phyloP scores from a whole-genome alignment of 2,888 invertebrate genomes.

The Ecdyonurus torrentis region DNA sequence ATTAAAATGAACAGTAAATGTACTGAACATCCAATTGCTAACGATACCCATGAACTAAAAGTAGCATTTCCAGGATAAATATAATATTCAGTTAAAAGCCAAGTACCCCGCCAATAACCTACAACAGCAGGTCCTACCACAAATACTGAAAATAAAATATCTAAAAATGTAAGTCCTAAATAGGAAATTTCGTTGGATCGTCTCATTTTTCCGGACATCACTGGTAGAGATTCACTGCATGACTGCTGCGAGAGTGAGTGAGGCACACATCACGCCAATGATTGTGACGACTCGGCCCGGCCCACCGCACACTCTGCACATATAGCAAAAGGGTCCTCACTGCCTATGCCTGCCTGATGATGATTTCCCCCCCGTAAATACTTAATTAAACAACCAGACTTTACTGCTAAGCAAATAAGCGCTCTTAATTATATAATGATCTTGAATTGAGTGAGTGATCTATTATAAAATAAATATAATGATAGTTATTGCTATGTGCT shows the following conservation, averaged over 20 bases:
- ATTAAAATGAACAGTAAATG: not conserved
- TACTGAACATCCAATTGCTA: not conserved
- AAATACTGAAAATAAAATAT: slow-evolving; percentile 49
- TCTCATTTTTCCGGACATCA: not conserved
- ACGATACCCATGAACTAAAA: not conserved
- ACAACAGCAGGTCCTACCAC: slow-evolving; percentile 49
- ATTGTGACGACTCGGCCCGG: not conserved
- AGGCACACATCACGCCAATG: not conserved
- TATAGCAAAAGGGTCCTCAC: too few relatives aligned
- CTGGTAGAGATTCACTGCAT: not conserved
- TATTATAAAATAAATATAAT: too few relatives aligned
- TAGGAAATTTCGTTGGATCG: slow-evolving; percentile 29
- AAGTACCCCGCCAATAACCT: slow-evolving; percentile 54
- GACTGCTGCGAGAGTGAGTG: not conserved
- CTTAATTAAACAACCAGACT: not conserved
- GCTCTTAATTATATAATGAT: not conserved
- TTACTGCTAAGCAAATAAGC: not conserved
- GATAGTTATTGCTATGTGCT: too few relatives aligned
- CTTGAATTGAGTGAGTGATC: not conserved
- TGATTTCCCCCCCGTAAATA: not conserved
- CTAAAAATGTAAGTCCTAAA: slow-evolving; percentile 46
- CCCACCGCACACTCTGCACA: too few relatives aligned
- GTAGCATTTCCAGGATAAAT: slow-evolving; percentile 35
- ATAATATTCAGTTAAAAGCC: slow-evolving; percentile 59
- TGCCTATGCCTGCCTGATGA: too few relatives aligned